phyloP scores from a whole-genome alignment of 2,888 invertebrate genomes.

The Seira ritae region DNA sequence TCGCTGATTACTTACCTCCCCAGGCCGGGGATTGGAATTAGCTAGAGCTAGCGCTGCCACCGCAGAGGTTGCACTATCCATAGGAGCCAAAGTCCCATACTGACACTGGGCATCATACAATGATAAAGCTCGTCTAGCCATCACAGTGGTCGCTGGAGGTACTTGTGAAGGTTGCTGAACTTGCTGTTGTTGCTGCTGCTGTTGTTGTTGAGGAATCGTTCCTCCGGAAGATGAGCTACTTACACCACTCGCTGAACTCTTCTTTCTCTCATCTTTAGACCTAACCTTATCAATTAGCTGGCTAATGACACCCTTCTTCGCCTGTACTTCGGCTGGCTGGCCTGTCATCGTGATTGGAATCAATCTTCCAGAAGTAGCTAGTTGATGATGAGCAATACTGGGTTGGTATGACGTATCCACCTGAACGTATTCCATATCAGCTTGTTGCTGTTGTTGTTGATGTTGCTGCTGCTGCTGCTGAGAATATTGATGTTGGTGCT shows the following conservation, averaged over 20 bases:
- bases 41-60: constrained; percentile 66
- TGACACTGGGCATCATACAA: constrained; percentile 73
- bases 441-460: constrained; percentile 25
- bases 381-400: constrained; percentile 29
- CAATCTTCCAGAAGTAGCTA: constrained; percentile 22
- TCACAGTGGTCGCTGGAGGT: constrained; percentile 60
- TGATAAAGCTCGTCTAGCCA: constrained; percentile 66
- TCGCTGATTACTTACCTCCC: constrained; percentile 41
- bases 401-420: constrained; percentile 70
- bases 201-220: constrained; percentile 58
- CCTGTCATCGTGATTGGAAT: constrained; percentile 43
- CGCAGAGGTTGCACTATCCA: constrained; percentile 71
- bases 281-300: constrained; percentile 79
- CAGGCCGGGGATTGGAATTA: constrained; percentile 19
- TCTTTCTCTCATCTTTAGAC: constrained; percentile 72
- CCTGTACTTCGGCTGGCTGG: constrained; percentile 48
- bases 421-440: constrained; percentile 72
- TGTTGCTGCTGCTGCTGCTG: background rate
- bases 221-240: constrained; percentile 67
- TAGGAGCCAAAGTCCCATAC: constrained; percentile 66
- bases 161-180: constrained; percentile 56
- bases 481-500: background rate
- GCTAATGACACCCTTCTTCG: constrained; percentile 77
- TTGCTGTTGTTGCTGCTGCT: constrained; percentile 13
- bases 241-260: constrained; percentile 70